Percentiles rank a stretch among this genome's conserved stretches.
Evolutionary conservation across 2,888 invertebrate genomes (phyloP).

Genomic region (Diabrotica balteata): DNA sequence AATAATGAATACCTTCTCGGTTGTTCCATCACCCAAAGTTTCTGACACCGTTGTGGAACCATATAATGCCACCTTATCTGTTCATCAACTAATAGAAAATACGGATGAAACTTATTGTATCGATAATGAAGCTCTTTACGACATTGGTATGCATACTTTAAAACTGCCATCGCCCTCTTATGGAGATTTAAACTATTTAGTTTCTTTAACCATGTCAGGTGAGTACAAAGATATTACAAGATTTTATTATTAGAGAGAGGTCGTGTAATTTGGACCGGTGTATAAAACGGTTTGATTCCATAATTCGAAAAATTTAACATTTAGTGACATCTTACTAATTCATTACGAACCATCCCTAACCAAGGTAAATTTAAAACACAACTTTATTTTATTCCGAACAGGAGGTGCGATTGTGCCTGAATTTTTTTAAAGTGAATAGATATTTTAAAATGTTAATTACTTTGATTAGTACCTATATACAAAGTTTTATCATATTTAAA

Average conservation of each 20-base stretch:
- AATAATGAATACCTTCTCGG: slow-evolving; percentile 86
- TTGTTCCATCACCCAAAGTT: slow-evolving; percentile 79
- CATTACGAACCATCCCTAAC: too few species aligned
- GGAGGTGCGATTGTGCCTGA: too few species aligned
- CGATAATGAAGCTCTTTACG: slow-evolving; percentile 80
- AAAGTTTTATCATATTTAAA: too few species aligned
- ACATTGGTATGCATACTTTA: slow-evolving; percentile 89
- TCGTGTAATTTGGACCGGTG: neutral
- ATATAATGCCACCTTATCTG: slow-evolving; percentile 87
- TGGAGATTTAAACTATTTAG: slow-evolving; percentile 88
- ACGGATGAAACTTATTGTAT: slow-evolving; percentile 91
- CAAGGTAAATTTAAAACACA: too few species aligned
- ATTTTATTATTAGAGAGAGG: too few species aligned
- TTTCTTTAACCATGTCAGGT: slow-evolving; percentile 78
- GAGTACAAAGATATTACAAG: neutral
- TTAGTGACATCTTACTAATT: too few species aligned
- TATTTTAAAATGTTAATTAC: too few species aligned
- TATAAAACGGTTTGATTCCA: neutral
- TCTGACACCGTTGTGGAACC: slow-evolving; percentile 83
- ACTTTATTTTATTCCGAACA: too few species aligned
- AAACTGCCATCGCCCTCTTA: slow-evolving; percentile 80
- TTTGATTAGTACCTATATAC: too few species aligned
- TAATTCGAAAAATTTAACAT: neutral
- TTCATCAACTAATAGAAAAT: slow-evolving; percentile 87
- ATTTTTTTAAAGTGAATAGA: too few species aligned